A percentile compares a stretch with the other conserved stretches of the same genome.
Conservation (phyloP, 2,113 vertebrate species). For the Mesitornis unicolor region DNA sequence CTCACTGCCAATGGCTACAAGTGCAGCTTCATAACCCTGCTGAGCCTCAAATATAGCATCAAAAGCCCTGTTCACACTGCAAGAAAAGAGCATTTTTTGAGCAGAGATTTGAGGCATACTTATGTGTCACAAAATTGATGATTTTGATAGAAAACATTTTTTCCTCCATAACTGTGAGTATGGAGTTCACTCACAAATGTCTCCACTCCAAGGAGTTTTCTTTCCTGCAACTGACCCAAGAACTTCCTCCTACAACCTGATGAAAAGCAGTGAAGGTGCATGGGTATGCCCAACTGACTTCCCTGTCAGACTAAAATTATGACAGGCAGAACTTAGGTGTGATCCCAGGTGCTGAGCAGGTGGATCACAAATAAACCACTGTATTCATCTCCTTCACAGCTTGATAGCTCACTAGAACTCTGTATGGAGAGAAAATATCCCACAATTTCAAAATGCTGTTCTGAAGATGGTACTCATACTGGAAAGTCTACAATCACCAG, state of each 20-base stretch:
- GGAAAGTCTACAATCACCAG: background rate
- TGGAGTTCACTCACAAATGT: background rate
- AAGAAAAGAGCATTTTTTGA: background rate
- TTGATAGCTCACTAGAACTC: accelerated
- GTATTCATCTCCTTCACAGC: background rate
- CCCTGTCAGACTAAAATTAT: background rate
- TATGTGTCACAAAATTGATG: background rate
- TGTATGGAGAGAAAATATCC: background rate
- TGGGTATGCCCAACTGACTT: background rate
- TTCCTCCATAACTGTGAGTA: background rate
- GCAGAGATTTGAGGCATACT: background rate
- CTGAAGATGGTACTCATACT: background rate
- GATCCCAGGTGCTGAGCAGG: background rate
- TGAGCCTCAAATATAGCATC: background rate
- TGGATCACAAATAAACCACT: background rate
- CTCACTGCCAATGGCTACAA: background rate
- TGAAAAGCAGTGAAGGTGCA: background rate
- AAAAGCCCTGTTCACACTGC: background rate
- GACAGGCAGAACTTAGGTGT: background rate
- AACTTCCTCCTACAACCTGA: background rate
- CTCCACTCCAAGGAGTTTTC: background rate
- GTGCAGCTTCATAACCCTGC: background rate
- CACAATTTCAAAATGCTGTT: background rate
- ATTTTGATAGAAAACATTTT: background rate
- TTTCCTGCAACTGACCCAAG: background rate